These are phyloP conservation scores for Trachelus stipa DNA, from an alignment of 2,888 invertebrate species.

Conservation along the genomic window DNA sequence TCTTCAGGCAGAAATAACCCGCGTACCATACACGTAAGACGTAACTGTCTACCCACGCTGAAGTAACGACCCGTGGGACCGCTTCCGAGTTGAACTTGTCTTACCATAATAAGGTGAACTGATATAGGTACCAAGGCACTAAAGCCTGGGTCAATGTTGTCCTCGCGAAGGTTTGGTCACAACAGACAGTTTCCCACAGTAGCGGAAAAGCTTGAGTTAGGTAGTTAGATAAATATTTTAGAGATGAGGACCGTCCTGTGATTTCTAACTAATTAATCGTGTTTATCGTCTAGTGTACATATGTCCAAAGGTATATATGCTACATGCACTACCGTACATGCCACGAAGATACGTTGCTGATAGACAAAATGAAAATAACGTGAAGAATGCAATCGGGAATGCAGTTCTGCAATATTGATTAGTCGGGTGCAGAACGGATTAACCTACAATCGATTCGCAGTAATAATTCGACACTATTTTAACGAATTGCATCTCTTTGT, in stretches of 20 bases:
- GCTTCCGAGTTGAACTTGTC: slow-evolving; percentile 37
- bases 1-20: slow-evolving; percentile 34
- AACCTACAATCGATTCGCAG: not conserved
- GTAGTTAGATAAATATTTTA: not conserved
- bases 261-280: not conserved
- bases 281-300: not conserved
- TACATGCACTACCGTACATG: not conserved
- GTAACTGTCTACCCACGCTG: slow-evolving; percentile 39
- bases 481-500: slow-evolving; percentile 52
- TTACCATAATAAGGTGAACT: slow-evolving; percentile 33
- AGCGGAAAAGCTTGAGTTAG: not conserved
- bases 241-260: not conserved
- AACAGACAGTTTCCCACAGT: not conserved
- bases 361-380: not conserved
- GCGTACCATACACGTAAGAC: slow-evolving; percentile 20
- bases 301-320: not conserved
- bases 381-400: not conserved
- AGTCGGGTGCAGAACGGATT: not conserved
- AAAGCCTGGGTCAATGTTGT: slow-evolving; percentile 46
- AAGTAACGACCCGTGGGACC: slow-evolving; percentile 40
- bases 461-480: not conserved
- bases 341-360: not conserved
- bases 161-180: not conserved
- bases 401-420: not conserved
- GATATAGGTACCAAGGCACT: slow-evolving; percentile 23